Conservation (phyloP, 2,113 vertebrate species). For the Hippopotamus amphibius region DNA sequence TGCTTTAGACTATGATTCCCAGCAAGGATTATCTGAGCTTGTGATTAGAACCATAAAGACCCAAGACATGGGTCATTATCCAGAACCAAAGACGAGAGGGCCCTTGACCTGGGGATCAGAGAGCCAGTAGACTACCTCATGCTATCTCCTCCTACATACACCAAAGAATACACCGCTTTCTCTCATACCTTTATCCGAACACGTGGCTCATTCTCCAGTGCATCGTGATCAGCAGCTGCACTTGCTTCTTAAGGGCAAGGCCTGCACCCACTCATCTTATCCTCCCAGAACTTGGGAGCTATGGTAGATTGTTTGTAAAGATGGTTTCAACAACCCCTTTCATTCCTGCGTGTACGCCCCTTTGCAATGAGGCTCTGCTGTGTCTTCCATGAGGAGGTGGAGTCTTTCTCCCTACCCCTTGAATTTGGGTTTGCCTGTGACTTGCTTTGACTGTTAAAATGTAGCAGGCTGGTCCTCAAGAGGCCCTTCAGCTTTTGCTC, state of each 20-base stretch:
- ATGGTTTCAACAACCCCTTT: not conserved
- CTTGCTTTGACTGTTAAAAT: not conserved
- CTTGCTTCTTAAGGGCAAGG: not conserved
- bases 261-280: not conserved
- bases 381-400: not conserved
- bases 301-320: not conserved
- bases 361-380: not conserved
- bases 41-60: not conserved
- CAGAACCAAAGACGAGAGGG: not conserved
- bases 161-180: not conserved
- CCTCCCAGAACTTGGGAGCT: not conserved
- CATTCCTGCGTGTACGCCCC: not conserved
- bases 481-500: not conserved
- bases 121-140: not conserved
- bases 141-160: too few species aligned
- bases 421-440: not conserved
- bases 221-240: not conserved
- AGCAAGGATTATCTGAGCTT: not conserved
- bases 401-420: not conserved
- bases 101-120: not conserved
- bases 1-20: not conserved
- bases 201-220: not conserved
- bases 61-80: not conserved
- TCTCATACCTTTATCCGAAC: not conserved
- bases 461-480: not conserved